Evolutionary conservation across 2,888 invertebrate genomes (phyloP), one percentile per base, ranked within the genome.

Genomic region (Yponomeuta malinellus): DNA sequence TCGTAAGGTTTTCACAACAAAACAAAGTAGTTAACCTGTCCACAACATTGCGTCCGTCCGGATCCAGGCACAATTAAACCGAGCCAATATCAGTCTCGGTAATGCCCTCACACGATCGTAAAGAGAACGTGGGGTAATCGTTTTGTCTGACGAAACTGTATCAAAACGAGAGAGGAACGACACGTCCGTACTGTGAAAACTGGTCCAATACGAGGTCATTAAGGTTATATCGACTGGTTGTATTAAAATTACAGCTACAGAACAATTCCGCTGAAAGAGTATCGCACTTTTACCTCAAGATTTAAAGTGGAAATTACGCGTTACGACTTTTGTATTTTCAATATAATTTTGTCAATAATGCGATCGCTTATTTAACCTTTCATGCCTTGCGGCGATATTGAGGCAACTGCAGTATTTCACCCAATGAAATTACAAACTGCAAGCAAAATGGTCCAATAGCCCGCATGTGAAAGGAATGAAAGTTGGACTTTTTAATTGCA

Each of bases 21-120:
- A 15, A 59, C 52, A 59, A 59, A 59, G 52, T 59, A 4, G 15
- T 59, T 59, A 59, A 59, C 12, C 15, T 59, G 52, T 59, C 12
- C 52, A 15, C 15, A 15, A 5, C 52, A 59, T 59, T 59, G 15
- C 52, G 52, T 12, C 52, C 52, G 52, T 12, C 52, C 52, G 52
- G 52, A 59, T 59, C 15, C 52, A 15, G 52, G 52, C 15, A 15
- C 43, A 43, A 43, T 43, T 43, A 59, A 12, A 59, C 52, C 15
- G 52, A 59, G 52, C 15, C 52, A 15, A 15, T 59, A 15, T 59
- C 12, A 5, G 3, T 59, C 3, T 59, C 52, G 52, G 8, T 15
- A 59, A 59, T 59, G 52, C 52, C 52, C 52, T 59, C 52, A 59
- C 52, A 59, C 52, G 52, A 59, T 59, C 52, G 52, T 59, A 59